Base-by-base conservation (phyloP, 2,113 vertebrate species). In the Mellivora capensis region DNA sequence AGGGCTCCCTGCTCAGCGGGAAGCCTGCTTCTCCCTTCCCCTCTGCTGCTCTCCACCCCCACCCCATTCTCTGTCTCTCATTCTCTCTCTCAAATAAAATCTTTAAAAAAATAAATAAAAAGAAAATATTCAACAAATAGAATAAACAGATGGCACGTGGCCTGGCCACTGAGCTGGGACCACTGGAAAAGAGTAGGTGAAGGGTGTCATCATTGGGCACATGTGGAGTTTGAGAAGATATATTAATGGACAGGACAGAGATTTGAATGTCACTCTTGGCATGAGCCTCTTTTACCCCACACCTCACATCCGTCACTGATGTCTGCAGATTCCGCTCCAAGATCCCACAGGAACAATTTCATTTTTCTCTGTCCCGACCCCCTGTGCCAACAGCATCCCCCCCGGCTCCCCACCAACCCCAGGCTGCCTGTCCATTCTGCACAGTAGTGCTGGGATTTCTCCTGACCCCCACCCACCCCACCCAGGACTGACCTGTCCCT, bases 401-500 rank as follows among this genome's bases (percentile, higher is more conserved):
- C 12, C 17, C 17, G 0, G 1, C 0, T 14, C 80, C 34, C 23
- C 39, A 29, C 37, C 21, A 13, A 31, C 52, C 21, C 59, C 14
- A 11, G 77, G 8, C 15, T 62, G 39, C 29, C 67, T 23, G 13
- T 88, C 21, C 49, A 14, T 3, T 23, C 23, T 27, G 13, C 49
- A 62, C 29, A 34, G 52, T 13, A 71, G 20, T 7, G 6, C 62
- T 31, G 18, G 12, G 25, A 9, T 6, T 42, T 27, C 34, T 79
- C 87, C 71, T 59, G 9, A 42, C n/a, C 42, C n/a, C 13, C 2
- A 1, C 20, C 10, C 0, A 18, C 8, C 23, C 0, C 57, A 21
- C 57, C 57, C 2, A 3, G 12, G 37, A 29, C 49, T 82, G 87
- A 9, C 27, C 80, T 29, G 20, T 42, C 59, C 15, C 31, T 23